Evolutionary conservation across 2,888 invertebrate genomes (phyloP).

Genomic region (Drosophila algonquin): DNA sequence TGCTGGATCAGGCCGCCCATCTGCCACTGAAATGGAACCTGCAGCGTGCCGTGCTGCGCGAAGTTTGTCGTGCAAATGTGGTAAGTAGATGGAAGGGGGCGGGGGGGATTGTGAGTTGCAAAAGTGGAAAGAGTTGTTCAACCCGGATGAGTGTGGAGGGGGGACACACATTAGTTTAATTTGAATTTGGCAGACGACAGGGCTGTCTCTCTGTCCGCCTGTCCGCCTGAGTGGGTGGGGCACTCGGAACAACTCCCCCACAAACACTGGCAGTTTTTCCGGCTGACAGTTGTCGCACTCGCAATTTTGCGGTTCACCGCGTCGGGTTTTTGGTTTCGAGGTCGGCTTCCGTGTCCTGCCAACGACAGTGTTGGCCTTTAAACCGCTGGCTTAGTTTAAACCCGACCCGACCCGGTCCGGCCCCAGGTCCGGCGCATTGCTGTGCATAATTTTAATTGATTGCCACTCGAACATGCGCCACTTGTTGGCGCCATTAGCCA

Average conservation of each 20-base stretch:
- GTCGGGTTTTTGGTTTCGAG: constrained; percentile 54
- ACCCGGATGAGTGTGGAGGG: neutral
- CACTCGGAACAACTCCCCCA: neutral
- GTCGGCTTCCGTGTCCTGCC: constrained; percentile 24
- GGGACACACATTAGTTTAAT: constrained; percentile 72
- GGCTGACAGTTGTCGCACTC: constrained; percentile 71
- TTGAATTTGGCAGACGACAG: constrained; percentile 66
- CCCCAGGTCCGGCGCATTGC: constrained; percentile 10
- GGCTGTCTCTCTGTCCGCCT: constrained; percentile 19
- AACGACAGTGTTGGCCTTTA: constrained; percentile 35
- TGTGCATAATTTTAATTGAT: constrained; percentile 70
- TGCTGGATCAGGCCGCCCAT: constrained; percentile 65
- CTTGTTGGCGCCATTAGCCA: constrained; percentile 50
- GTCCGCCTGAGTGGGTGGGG: neutral
- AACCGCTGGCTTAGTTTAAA: constrained; percentile 51
- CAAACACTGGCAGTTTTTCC: constrained; percentile 48
- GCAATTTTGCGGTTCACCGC: constrained; percentile 74
- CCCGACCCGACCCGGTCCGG: constrained; percentile 17
- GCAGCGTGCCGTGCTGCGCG: constrained; percentile 75
- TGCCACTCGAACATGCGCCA: constrained; percentile 68
- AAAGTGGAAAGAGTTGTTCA: neutral
- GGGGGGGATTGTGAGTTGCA: neutral
- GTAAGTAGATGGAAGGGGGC: constrained; percentile 45
- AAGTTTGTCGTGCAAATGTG: constrained; percentile 77
- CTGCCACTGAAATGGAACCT: constrained; percentile 66